These are phyloP conservation scores for Ibycter americanus DNA, from an alignment of 2,797 vertebrate species.

Conservation along the genomic window DNA sequence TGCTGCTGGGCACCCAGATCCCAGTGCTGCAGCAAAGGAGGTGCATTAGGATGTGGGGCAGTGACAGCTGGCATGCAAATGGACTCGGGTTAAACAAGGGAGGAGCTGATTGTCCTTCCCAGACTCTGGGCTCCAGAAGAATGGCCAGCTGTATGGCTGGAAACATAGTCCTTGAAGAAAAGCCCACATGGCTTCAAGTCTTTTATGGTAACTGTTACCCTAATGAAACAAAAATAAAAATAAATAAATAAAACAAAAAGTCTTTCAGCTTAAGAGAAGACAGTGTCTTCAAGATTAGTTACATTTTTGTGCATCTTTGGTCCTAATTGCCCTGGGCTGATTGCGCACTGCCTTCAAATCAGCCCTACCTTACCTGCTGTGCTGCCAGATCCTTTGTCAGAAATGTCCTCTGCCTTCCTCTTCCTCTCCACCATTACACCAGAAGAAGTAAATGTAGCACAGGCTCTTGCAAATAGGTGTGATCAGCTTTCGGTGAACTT, in stretches of 20 bases:
- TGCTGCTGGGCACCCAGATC: background rate
- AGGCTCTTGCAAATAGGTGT: background rate
- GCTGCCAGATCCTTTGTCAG: background rate
- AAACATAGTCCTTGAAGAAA: background rate
- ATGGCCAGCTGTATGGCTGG: background rate
- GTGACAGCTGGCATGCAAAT: background rate
- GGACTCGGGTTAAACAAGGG: background rate
- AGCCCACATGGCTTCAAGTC: background rate
- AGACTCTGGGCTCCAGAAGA: background rate
- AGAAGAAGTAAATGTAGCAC: background rate
- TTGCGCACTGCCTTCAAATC: background rate
- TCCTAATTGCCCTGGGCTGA: background rate
- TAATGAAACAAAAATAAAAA: background rate
- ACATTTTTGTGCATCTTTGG: background rate
- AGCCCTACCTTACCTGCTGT: background rate
- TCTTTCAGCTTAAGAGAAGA: background rate
- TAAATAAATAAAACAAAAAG: background rate
- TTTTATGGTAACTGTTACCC: background rate
- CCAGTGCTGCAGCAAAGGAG: background rate
- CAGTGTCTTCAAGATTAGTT: background rate
- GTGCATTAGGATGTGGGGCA: background rate
- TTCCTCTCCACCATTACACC: background rate
- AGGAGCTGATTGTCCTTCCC: background rate
- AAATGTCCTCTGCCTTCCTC: background rate
- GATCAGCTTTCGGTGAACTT: background rate